A percentile compares a stretch with the other conserved stretches of the same genome.
phyloP scores from a whole-genome alignment of 2,888 invertebrate species.

The Plebejus melissa region DNA sequence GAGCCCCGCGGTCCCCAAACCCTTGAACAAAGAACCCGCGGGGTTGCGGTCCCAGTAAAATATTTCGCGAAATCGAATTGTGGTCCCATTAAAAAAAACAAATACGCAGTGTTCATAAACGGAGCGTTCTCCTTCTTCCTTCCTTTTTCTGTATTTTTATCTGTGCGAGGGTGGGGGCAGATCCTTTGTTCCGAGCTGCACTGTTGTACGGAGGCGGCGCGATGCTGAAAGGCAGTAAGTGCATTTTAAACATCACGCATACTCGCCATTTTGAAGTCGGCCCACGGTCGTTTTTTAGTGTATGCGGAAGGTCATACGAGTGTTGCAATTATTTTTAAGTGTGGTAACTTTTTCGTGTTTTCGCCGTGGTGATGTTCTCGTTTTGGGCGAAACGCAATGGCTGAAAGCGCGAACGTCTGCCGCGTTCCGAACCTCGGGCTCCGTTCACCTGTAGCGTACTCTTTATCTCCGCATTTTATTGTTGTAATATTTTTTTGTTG shows the following conservation, averaged over 20 bases:
- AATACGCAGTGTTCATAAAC: conserved; percentile 33
- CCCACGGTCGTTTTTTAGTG: conserved; percentile 29
- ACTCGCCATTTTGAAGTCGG: conserved; percentile 44
- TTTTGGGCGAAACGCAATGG: conserved; percentile 18
- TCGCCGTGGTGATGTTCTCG: conserved; percentile 15
- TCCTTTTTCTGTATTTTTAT: conserved; percentile 35
- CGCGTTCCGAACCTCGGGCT: background rate
- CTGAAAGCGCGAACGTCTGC: conserved; percentile 17
- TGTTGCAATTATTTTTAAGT: conserved; percentile 28
- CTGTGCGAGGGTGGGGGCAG: conserved; percentile 38
- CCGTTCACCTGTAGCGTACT: conserved; percentile 24
- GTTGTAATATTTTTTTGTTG: background rate
- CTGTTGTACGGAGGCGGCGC: conserved; percentile 39
- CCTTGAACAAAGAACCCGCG: conserved; percentile 17
- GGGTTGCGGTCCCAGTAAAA: conserved; percentile 26
- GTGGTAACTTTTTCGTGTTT: conserved; percentile 25
- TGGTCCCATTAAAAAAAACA: conserved; percentile 29
- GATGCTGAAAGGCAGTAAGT: conserved; percentile 51
- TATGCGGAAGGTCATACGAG: conserved; percentile 28
- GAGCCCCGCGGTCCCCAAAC: conserved; percentile 3
- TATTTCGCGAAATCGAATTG: conserved; percentile 24
- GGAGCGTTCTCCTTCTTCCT: conserved; percentile 31
- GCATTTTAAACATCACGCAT: conserved; percentile 37
- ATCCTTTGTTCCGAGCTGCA: conserved; percentile 57
- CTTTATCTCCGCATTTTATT: conserved; percentile 16